Conservation (phyloP, 35 echinoderm and acorn worm species). For the Ptychodera flava region DNA sequence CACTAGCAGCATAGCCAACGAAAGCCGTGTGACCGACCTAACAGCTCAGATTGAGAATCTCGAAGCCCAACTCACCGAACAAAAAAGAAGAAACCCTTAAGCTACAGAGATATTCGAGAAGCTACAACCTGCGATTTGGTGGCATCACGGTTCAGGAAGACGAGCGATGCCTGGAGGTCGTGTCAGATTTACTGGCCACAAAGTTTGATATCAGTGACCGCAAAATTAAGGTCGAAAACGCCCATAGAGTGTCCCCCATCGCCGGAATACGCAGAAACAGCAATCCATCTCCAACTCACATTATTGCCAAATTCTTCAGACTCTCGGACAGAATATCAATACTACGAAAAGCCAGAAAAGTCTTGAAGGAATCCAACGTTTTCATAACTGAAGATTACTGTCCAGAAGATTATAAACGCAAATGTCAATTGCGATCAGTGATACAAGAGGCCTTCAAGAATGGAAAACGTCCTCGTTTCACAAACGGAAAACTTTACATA, state of each 20-base stretch:
- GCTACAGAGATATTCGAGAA: conserved; percentile 1
- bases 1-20: too few species aligned
- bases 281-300: neutral
- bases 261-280: neutral
- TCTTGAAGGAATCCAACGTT: neutral
- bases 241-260: too few species aligned
- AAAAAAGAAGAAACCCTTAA: too few species aligned
- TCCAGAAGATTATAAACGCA: neutral
- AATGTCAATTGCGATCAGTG: conserved; percentile 1
- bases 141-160: conserved; percentile 5
- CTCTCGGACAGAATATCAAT: neutral
- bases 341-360: neutral
- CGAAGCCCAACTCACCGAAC: too few species aligned
- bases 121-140: conserved; percentile 13
- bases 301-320: conserved; percentile 12
- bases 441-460: conserved; percentile 10
- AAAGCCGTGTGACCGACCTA: too few species aligned
- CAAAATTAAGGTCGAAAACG: conserved; percentile 14
- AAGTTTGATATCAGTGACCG: too few species aligned
- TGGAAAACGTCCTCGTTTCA: conserved; percentile 15
- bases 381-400: conserved; percentile 13
- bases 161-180: neutral
- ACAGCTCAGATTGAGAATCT: too few species aligned
- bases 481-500: conserved; percentile 13
- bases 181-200: too few species aligned